Percentiles rank a stretch among this genome's conserved stretches.
phyloP scores from a whole-genome alignment of 2,797 vertebrate species.

The Syngnathus acus region DNA sequence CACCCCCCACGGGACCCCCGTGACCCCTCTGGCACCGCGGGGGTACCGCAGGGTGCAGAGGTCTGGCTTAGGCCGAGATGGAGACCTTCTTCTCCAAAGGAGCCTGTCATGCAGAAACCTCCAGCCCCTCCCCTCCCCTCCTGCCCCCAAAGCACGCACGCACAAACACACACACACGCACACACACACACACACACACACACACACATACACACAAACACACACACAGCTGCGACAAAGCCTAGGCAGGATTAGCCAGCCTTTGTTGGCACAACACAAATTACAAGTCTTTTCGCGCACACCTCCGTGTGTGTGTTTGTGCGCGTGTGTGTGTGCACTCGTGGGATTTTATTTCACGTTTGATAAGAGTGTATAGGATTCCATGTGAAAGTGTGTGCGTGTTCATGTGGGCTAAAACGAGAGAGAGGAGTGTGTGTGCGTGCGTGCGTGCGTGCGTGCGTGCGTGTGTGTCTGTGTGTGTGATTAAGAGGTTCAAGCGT shows the following conservation, averaged over 20 bases:
- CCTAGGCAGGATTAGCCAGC: conserved; percentile 79
- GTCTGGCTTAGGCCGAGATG: conserved; percentile 39
- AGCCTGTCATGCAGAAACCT: conserved; percentile 79
- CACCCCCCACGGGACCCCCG: conserved; percentile 29
- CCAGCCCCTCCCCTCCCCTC: conserved; percentile 12
- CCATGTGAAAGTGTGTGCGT: not conserved
- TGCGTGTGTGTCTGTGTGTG: not conserved
- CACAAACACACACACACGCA: conserved; percentile 34
- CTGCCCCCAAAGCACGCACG: conserved; percentile 3
- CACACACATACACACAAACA: conserved; percentile 35
- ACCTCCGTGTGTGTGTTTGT: conserved; percentile 47
- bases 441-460: not conserved
- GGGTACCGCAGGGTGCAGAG: conserved; percentile 48
- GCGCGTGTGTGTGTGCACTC: not conserved
- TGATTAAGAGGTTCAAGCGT: not conserved
- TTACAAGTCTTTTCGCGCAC: conserved; percentile 79
- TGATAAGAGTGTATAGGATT: not conserved
- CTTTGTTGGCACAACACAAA: conserved; percentile 95
- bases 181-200: conserved; percentile 38
- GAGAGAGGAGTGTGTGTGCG: not conserved
- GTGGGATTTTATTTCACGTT: not conserved
- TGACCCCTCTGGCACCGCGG: conserved; percentile 45
- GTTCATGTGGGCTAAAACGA: not conserved
- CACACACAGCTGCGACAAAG: conserved; percentile 73
- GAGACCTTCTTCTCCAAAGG: conserved; percentile 61